Base-by-base conservation (phyloP, 2,888 invertebrate species). In the Unio delphinus region DNA sequence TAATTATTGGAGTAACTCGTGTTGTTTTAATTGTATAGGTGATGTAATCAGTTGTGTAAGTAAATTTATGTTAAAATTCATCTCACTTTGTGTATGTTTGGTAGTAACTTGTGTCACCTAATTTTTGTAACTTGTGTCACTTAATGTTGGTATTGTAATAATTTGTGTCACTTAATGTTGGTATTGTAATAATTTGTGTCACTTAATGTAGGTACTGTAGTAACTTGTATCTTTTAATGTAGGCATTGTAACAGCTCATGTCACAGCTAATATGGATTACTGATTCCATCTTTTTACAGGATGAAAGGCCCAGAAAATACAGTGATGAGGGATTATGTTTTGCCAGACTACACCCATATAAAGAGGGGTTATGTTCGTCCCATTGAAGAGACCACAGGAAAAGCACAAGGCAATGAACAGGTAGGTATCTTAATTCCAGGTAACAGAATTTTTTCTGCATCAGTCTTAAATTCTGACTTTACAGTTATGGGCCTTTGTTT, bases 311-410 rank as follows among this genome's bases (percentile, higher is more conserved):
- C 79, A 58, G 92, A 92, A 57, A 92, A 92, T 82, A 92, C 93
- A 6, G 95, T 97, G 68, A 92, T 94, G 5, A 92, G 94, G 79
- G 98, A 99, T 87, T 99, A 99, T 89, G 94, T 99, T 0, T 90
- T 99, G 66, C 99, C 99, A 0, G 99, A 99, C 91, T 99, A 97
- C 89, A 96, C 96, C 0, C 93, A 94, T 3, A 93, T 97, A 11
- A 93, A 95, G 69, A 91, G 98, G 79, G 99, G 98, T 17, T 96
- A 91, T 87, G 88, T 93, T 0, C 90, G 92, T 72, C 89, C 92
- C 45, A 86, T 90, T 15, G 92, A 91, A 59, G 90, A 92, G 70
- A 79, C 85, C 1, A 80, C 83, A n/a, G 81, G 89, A 11, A 88
- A 88, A 74, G 79, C 90, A 15, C 84, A 87, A 66, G 89, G 88